Evolutionary conservation across 2,113 vertebrate species (phyloP).

Genomic region (Ictalurus punctatus): DNA sequence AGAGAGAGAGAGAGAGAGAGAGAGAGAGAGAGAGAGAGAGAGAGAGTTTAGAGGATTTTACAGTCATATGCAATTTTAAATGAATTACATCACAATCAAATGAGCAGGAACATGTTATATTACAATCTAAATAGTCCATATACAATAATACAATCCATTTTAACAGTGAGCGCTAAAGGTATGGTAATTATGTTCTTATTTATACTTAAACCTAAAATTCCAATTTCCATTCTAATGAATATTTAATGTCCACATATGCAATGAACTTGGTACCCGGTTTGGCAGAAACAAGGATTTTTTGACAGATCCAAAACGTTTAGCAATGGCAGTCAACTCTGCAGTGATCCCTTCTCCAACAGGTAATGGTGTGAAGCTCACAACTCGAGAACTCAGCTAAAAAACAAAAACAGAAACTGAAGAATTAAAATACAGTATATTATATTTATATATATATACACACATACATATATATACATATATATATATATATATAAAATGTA

Average conservation of each 20-base stretch:
- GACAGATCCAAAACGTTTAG: slow-evolving; percentile 67
- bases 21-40: no score
- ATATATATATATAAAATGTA: no score
- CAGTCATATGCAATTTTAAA: background rate
- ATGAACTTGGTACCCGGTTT: slow-evolving; percentile 57
- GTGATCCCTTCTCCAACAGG: slow-evolving; percentile 60
- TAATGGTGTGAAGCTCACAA: slow-evolving; percentile 68
- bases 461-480: no score
- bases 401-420: background rate
- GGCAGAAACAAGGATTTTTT: slow-evolving; percentile 67
- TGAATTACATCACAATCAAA: background rate
- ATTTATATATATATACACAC: no score
- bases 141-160: background rate
- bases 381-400: slow-evolving; percentile 59
- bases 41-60: background rate
- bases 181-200: background rate
- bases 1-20: no score
- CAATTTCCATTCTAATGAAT: background rate
- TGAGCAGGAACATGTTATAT: background rate
- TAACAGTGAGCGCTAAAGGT: background rate
- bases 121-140: background rate
- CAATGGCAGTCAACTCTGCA: slow-evolving; percentile 62
- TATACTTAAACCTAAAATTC: background rate
- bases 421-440: background rate
- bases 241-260: background rate